phyloP scores from a whole-genome alignment of 1,140 invertebrate species.

The Bathynomus jamesi region DNA sequence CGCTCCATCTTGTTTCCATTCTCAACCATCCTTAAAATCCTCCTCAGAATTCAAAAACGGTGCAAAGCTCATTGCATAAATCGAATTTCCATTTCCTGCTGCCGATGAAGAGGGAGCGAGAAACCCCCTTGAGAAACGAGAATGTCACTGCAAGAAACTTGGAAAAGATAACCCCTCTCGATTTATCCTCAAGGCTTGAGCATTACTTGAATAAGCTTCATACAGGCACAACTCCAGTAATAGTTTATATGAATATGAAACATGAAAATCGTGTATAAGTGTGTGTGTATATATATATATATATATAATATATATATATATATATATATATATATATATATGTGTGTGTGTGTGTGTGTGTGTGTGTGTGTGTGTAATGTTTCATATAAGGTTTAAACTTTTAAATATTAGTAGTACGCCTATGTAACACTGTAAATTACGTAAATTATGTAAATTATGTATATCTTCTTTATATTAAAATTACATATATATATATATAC shows the following conservation, averaged over 20 bases:
- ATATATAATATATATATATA: not conserved
- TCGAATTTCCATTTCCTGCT: not conserved
- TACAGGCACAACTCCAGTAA: not conserved
- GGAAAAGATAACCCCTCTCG: not conserved
- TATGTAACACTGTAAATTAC: no score
- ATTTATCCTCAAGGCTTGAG: not conserved
- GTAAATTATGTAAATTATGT: no score
- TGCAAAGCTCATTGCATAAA: not conserved
- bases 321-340: not conserved
- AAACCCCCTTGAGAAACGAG: not conserved
- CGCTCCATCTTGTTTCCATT: not conserved
- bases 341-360: not conserved
- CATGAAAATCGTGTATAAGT: not conserved
- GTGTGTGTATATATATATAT: not conserved
- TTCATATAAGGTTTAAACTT: no score
- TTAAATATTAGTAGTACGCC: no score
- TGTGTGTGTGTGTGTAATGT: not conserved
- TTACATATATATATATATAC: no score
- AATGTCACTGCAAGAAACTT: not conserved
- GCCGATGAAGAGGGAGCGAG: not conserved
- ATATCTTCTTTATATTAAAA: no score
- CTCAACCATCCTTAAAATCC: not conserved
- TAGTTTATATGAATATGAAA: conserved; percentile 1
- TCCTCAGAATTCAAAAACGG: not conserved
- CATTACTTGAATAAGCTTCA: not conserved